Evolutionary conservation across 2,888 invertebrate genomes (phyloP), one percentile per base, ranked within the genome.

Genomic region (Lottia scabra): DNA sequence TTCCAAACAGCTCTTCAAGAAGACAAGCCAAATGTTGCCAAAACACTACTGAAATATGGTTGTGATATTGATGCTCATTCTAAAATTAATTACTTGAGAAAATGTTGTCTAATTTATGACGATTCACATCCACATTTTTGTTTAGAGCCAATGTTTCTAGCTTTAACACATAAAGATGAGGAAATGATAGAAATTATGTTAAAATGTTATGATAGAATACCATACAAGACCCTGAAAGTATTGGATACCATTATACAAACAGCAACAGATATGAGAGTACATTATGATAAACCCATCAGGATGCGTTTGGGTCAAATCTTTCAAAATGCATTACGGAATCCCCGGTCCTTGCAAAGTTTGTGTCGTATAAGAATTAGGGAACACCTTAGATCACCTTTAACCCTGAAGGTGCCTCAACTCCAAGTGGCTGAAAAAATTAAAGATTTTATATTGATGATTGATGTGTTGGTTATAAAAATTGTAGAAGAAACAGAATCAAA

Each of bases 91-190:
- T 76, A 78, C 5, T 70, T 83, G 10, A 76, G 79, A 72, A 78
- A 79, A 44, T 88, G 88, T 68, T 88, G 88, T 72, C 69, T 81
- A 5, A 70, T 75, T 13, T 83, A 86, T 76, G 82, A 82, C n/a
- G 88, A 88, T 76, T 38, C 76, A 3, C 88, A 88, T 73, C 88
- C 88, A 3, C 88, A 88, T 77, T 83, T 88, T 70, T 87, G 84
- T 70, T 80, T 87, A 66, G 86, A 88, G 72, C 88, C 89, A 4
- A 70, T 89, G 44, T 88, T 87, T 74, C 75, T 83, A 56, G 85
- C 87, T 44, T 73, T 88, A 73, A 84, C 85, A 62, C 86, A 87
- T 75, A 85, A 85, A 77, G 84, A 85, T 82, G 67, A 86, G 15
- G 81, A 85, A 62, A 78, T 87, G 71, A 75, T 87, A 63, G 76